Conservation (phyloP, 1,140 invertebrate species). For the Magallana gigas region DNA sequence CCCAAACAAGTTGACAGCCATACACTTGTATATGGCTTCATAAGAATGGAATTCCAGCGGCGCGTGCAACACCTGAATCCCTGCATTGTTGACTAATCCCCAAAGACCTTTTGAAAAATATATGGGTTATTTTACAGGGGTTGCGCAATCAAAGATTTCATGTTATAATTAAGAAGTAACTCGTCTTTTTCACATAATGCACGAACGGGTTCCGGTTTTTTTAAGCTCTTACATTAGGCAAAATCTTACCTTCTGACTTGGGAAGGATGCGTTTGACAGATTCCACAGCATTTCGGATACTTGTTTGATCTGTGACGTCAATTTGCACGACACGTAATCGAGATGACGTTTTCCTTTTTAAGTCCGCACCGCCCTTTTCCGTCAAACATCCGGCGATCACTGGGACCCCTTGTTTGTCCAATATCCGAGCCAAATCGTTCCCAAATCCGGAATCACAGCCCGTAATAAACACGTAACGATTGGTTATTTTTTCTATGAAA, state of each 20-base stretch:
- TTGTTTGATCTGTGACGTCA: conserved; percentile 58
- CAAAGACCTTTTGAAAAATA: conserved; percentile 49
- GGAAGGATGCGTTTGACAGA: conserved; percentile 41
- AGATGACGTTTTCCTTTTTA: conserved; percentile 26
- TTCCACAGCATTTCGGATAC: conserved; percentile 49
- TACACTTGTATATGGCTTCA: conserved; percentile 84
- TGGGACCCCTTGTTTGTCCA: conserved; percentile 77
- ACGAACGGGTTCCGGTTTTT: neutral
- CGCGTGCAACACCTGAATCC: conserved; percentile 90
- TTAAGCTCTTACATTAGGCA: neutral
- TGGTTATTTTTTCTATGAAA: neutral
- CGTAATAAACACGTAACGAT: conserved; percentile 75
- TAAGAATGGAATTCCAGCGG: conserved; percentile 90
- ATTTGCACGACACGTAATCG: conserved; percentile 48
- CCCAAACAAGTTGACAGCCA: conserved; percentile 91
- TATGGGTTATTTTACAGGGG: neutral
- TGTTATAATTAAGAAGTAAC: neutral
- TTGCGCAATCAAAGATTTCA: neutral
- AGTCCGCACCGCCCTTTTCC: conserved; percentile 52
- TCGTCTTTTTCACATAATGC: neutral
- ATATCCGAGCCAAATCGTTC: conserved; percentile 73
- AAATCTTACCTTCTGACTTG: neutral
- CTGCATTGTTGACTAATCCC: conserved; percentile 82
- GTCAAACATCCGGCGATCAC: conserved; percentile 79
- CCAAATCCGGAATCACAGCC: conserved; percentile 81